These are phyloP conservation scores for Siniperca undulata DNA, from an alignment of 2,797 vertebrate genomes.

Conservation along the genomic window DNA sequence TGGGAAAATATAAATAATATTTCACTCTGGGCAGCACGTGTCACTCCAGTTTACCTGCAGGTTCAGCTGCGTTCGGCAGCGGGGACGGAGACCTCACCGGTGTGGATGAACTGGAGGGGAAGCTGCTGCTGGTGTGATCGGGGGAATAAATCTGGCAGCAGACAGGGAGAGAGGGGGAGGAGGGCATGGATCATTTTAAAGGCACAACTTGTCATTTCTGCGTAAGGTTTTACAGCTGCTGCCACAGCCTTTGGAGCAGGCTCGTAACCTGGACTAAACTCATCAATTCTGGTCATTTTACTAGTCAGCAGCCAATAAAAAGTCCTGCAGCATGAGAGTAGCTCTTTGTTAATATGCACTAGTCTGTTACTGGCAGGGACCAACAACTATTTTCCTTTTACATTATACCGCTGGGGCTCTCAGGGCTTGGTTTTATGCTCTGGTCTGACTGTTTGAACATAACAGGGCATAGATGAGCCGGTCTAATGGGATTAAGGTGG, in stretches of 20 bases:
- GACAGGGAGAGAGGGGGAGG: conserved; percentile 55
- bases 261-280: conserved; percentile 77
- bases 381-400: conserved; percentile 53
- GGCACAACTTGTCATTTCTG: conserved; percentile 79
- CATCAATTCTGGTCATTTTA: conserved; percentile 82
- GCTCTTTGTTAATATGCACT: conserved; percentile 63
- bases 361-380: conserved; percentile 39
- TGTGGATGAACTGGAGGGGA: conserved; percentile 95
- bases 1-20: neutral
- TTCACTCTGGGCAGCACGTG: neutral
- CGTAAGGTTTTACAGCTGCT: conserved; percentile 74
- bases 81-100: conserved; percentile 94
- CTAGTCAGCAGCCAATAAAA: conserved; percentile 79
- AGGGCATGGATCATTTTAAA: conserved; percentile 81
- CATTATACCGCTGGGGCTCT: conserved; percentile 46
- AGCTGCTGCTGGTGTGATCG: conserved; percentile 97
- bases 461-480: conserved; percentile 49
- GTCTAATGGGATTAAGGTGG: conserved; percentile 62
- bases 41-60: conserved; percentile 71
- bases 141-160: conserved; percentile 95
- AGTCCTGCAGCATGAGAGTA: conserved; percentile 54
- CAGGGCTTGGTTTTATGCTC: conserved; percentile 42
- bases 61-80: conserved; percentile 83
- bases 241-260: conserved; percentile 65
- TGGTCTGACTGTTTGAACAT: conserved; percentile 61